These are phyloP conservation scores for Oligia strigilis DNA, from an alignment of 2,888 invertebrate species.

Conservation along the genomic window DNA sequence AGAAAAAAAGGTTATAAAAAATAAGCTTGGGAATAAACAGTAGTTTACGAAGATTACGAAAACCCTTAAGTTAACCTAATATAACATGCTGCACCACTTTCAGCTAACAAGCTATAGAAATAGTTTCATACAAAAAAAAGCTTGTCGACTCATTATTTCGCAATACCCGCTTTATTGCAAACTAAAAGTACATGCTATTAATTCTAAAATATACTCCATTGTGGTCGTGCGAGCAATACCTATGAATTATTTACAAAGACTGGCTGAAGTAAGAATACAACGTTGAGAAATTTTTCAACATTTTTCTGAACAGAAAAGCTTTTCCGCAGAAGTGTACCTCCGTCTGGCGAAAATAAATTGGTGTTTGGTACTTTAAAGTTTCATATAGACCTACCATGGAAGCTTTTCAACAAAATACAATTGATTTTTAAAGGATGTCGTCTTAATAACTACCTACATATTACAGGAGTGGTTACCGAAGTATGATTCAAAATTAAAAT, in stretches of 20 bases:
- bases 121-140: not conserved
- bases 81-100: no score
- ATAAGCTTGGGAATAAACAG: not conserved
- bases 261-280: conserved; percentile 44
- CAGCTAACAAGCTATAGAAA: not conserved
- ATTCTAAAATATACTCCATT: conserved; percentile 52
- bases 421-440: conserved; percentile 22
- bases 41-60: not conserved
- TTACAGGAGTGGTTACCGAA: not conserved
- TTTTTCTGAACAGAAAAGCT: conserved; percentile 55
- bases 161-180: conserved; percentile 8
- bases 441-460: not conserved
- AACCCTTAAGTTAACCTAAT: not conserved
- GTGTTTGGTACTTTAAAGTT: conserved; percentile 52
- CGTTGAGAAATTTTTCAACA: conserved; percentile 54
- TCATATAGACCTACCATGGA: conserved; percentile 21
- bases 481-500: not conserved
- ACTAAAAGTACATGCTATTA: conserved; percentile 38
- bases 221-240: conserved; percentile 38
- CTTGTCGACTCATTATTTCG: conserved; percentile 12
- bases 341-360: conserved; percentile 59
- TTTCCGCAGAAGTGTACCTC: conserved; percentile 55
- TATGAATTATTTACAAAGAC: conserved; percentile 58
- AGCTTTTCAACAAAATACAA: conserved; percentile 23
- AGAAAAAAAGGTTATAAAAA: not conserved